Evolutionary conservation across 2,888 invertebrate species (phyloP).

Genomic region (Xestoiulus laeticollis): DNA sequence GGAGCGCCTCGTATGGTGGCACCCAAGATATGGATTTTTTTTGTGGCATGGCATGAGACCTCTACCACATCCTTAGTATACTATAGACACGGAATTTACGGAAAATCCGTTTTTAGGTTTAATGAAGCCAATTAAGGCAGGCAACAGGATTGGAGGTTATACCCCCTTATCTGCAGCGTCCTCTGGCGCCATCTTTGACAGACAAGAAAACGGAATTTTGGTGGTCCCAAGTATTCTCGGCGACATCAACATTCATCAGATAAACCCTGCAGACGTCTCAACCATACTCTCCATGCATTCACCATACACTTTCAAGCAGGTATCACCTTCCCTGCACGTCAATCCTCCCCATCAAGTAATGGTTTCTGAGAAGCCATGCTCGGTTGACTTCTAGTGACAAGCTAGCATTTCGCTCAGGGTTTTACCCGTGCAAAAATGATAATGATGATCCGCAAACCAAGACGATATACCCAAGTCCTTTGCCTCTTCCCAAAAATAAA

Average conservation of each 20-base stretch:
- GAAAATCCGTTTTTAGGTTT: too few relatives aligned
- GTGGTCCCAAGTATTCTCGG: too few relatives aligned
- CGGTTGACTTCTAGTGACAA: constrained; percentile 2
- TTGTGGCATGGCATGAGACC: too few relatives aligned
- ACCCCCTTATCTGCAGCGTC: too few relatives aligned
- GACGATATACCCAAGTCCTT: background rate
- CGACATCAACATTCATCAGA: constrained; percentile 5
- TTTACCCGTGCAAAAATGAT: constrained; percentile 3
- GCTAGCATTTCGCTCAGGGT: background rate
- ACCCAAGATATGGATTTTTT: too few relatives aligned
- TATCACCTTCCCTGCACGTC: background rate
- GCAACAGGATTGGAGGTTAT: too few relatives aligned
- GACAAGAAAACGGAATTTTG: too few relatives aligned
- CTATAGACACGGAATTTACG: too few relatives aligned
- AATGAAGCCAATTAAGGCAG: too few relatives aligned
- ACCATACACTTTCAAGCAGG: background rate
- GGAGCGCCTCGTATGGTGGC: too few relatives aligned
- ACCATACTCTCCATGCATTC: background rate
- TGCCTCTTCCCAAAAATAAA: background rate
- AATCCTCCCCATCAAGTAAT: background rate
- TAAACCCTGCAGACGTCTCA: background rate
- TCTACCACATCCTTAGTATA: too few relatives aligned
- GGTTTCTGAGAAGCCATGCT: background rate
- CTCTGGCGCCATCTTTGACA: too few relatives aligned
- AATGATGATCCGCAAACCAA: background rate